Evolutionary conservation across 2,797 vertebrate species (phyloP), one percentile per base, ranked within the genome.

Genomic region (Peromyscus melanophrys): DNA sequence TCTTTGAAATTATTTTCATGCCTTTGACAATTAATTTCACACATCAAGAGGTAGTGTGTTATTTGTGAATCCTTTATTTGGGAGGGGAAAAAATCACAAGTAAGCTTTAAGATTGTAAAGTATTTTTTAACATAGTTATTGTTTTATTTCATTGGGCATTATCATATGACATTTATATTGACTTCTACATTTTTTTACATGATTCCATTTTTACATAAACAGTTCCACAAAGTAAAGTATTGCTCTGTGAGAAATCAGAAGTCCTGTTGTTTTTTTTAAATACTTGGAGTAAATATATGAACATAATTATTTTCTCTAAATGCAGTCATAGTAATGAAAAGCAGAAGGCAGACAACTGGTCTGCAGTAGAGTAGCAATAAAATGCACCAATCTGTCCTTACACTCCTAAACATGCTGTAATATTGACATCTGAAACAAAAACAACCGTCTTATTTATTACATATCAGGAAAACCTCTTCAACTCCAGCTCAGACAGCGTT

Each of bases 371-470:
- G 9, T 76, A 75, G 81, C 52, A 92, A 93, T 71, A 92, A 90
- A 46, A 95, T 43, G 9, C 11, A 88, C 21, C 63, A 83, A 40
- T 67, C n/a, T 76, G 9, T 25, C 80, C n/a, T 49, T 49, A 76
- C 88, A 94, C n/a, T 69, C 78, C 90, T 89, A 92, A 95, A 92
- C 93, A 95, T 61, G n/a, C 78, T 89, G 37, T 63, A 76, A 92
- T 46, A 81, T 31, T 90, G 75, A 65, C 85, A 71, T 96, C 88
- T 96, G 94, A 96, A 93, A 77, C 67, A 49, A 89, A 96, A 97
- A 96, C 96, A 97, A 95, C 84, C 71, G 95, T 95, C 75, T 97
- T 98, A 97, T 98, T 98, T 98, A 97, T 98, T 97, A 98, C 92
- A 96, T 90, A 25, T 93, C 88, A 46, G 55, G 46, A 27, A 52